Evolutionary conservation across 2,797 vertebrate genomes (phyloP), one percentile per base, ranked within the genome.

Genomic region (Cossypha niveicapilla): DNA sequence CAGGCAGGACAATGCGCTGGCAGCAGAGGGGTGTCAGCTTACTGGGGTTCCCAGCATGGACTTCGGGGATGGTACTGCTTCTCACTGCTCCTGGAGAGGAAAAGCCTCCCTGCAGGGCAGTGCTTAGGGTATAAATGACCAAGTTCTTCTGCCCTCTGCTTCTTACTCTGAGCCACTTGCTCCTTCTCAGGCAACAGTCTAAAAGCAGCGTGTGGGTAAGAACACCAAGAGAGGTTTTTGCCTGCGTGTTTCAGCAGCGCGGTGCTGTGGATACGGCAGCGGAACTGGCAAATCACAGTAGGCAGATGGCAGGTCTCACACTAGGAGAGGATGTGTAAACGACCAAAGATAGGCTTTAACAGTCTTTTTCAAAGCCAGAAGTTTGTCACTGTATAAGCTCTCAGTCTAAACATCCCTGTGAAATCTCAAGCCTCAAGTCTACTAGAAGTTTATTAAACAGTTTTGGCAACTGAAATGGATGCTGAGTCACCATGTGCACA

Each of bases 241-340:
- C 34, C 54, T 65, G 60, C 0, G 1, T 2, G 3, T 25, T 50
- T 7, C 11, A 41, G 84, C 45, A 50, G 63, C 18, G 5, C 0
- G 3, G 37, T 35, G 39, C 65, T 93, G 87, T 13, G 13, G 89
- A 28, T 85, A 42, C 0, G 1, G 58, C 79, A 80, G 72, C 5
- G 0, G 57, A 30, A 51, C 93, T 94, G 88, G 90, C 87, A 94
- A 72, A 54, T 72, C 1, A 1, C 79, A 41, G 73, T 12, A 88
- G 91, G 90, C 94, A 95, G 96, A 92, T 93, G 94, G 96, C 44
- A 53, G 91, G 94, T 96, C 95, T 96, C 91, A 1, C 93, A 56
- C 92, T 88, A 50, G 56, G 41, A 66, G 85, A 73, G 85, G 82
- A 88, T 90, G 91, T 90, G 85, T 91, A 86, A 94, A 84, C n/a